Evolutionary conservation across 1,140 invertebrate species (phyloP), one percentile per base, ranked within the genome.

Genomic region (Euwallacea fornicatus): DNA sequence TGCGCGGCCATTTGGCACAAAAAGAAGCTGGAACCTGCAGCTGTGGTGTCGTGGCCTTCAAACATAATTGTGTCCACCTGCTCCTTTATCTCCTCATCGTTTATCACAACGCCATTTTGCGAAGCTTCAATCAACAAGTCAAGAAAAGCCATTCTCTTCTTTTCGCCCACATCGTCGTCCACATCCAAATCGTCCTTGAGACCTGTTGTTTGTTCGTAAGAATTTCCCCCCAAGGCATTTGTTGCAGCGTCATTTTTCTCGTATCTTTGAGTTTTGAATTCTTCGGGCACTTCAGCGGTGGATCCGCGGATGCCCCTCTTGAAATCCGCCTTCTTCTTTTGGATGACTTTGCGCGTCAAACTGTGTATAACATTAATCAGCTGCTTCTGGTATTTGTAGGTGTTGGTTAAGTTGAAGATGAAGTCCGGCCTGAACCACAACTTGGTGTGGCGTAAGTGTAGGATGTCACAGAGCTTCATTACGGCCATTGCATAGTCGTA

Each of bases 41-140:
- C 92, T 0, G 95, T 97, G 0, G 95, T 97, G 78, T 98, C 95
- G 80, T 97, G 95, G 15, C 95, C 91, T 84, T 96, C 94, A 80
- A 97, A 97, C 93, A 96, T 96, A 76, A 97, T 96, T 0, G 94
- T 96, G 79, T 96, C 93, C 0, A 96, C 94, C 87, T 96, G 93
- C 82, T 96, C 93, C 75, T 93, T 91, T 71, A 98, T 96, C 84
- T 98, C 96, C 53, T 91, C 88, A 67, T 96, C 91, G 44, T 88
- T 91, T 50, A 98, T 89, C 0, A 89, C 83, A 3, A 90, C 88
- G 7, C 90, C 93, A 72, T 90, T 90, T 77, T 93, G 88, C 15
- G 91, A 89, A 60, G 91, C 90, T 82, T 95, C 91, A 15, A 98
- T 87, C 76, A 98, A 83, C 58, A 97, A 85, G 82, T 98, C 97